Base-by-base conservation (phyloP, 2,888 invertebrate species). In the Cloeon dipterum region DNA sequence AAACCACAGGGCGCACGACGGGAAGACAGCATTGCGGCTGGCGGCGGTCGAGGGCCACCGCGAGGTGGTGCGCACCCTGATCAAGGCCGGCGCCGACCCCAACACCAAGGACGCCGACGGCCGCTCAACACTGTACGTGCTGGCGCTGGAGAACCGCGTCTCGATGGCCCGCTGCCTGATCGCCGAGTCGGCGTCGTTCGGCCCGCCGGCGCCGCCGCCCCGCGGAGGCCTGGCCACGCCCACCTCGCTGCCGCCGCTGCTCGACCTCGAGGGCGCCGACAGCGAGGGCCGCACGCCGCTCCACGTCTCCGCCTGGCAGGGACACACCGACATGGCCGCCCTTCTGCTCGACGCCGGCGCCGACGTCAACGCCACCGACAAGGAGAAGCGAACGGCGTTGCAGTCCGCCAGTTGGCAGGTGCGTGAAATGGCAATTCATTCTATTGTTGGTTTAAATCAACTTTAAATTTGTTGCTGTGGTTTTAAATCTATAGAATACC, bases 341-440 rank as follows among this genome's bases (percentile, higher is more conserved):
- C 57, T 88, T 20, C 61, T 93, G 19, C 65, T 93, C 35, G 66
- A 73, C 57, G 81, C 79, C n/a, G 71, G 74, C 37, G 88, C 89
- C 3, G 68, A 73, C 47, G 82, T 89, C 1, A 86, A 93, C 54
- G 83, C 83, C 0, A 73, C 77, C 43, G 89, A 89, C 58, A 67
- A 77, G 43, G 86, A 88, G 55, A 70, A 72, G 43, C 67, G 93
- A 40, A 88, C 89, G 0, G 85, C 93, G 1, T 59, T 93, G 42
- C 93, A 93, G 61, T 88, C 88, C 23, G 91, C 91, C 13, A 82
- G 89, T 36, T 93, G 93, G 93, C 85, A 93, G 29, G 29, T 29
- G n/a, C n/a, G n/a, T n/a, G n/a, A n/a, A n/a, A n/a, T n/a, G n/a
- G n/a, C n/a, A n/a, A n/a, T n/a, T n/a, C n/a, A n/a, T n/a, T n/a